Base-by-base conservation (phyloP, 2,113 vertebrate genomes). In the Meriones unguiculatus region DNA sequence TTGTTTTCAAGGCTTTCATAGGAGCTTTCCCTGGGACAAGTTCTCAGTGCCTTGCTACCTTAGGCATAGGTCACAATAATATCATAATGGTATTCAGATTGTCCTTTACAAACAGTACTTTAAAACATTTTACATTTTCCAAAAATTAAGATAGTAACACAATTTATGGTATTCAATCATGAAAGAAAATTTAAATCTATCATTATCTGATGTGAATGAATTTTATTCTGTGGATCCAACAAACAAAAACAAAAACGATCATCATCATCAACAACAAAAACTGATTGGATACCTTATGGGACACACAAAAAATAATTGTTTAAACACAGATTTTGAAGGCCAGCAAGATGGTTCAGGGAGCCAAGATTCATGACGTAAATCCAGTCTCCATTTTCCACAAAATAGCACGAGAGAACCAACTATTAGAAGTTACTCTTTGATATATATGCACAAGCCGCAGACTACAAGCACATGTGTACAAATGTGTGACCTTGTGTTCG, bases 251-350 rank as follows among this genome's bases (percentile, higher is more conserved):
- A 78, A 92, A 77, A 91, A 52, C 46, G 65, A 38, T 35, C 73
- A 76, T 67, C 65, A 76, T 5, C 38, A 76, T 6, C 4, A 38
- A 46, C 4, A 46, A 76, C 41, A 24, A 52, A 76, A 30, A 52
- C 4, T 9, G 70, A 3, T 12, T 2, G 35, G 38, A 3, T 3
- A 2, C 5, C 18, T 41, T 52, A 2, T 78, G 67, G 8, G 15
- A 2, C 41, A 95, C 82, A 82, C 6, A 57, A 17, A 12, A 57
- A 75, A n/a, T 2, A 95, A 69, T 46, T 41, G 91, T 69, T 41
- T 59, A 1, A 87, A 59, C 30, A 82, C 62, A 78, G 30, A 50
- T 77, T n/a, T 18, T n/a, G 18, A 10, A 57, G 35, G 13, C 2
- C 24, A 50, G 24, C 2, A 10, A 85, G 38, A 85, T 85, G 15